Conservation (phyloP, 2,888 invertebrate species). For the Heliconius ismenius region DNA sequence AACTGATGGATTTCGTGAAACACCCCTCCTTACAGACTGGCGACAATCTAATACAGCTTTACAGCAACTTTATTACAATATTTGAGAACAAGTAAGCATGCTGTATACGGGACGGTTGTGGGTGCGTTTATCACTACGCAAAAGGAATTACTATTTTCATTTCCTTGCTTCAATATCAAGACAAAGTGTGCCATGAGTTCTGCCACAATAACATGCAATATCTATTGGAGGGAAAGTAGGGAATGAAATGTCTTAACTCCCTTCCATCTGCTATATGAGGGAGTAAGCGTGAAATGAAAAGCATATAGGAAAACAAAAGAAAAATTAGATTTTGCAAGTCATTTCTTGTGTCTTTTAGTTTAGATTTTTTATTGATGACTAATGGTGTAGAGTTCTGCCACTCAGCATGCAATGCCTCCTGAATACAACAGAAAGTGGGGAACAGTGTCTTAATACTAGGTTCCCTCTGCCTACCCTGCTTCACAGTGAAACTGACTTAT, state of each 20-base stretch:
- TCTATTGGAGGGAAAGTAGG: neutral
- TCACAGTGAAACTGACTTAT: too few species aligned
- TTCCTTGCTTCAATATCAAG: too few species aligned
- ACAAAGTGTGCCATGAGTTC: neutral
- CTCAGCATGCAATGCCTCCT: too few species aligned
- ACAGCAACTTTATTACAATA: slow-evolving; percentile 94
- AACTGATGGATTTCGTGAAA: slow-evolving; percentile 89
- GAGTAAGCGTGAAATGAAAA: neutral
- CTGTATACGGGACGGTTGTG: neutral
- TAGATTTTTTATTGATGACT: too few species aligned
- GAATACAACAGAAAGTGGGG: too few species aligned
- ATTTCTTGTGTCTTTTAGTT: slow-evolving; percentile 28
- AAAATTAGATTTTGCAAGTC: slow-evolving; percentile 48
- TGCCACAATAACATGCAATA: neutral
- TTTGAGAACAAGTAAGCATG: slow-evolving; percentile 96
- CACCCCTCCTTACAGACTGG: slow-evolving; percentile 88
- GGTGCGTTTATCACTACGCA: neutral
- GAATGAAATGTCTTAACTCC: neutral
- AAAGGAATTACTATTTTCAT: neutral
- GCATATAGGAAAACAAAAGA: neutral
- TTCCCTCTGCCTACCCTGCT: too few species aligned
- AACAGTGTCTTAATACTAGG: too few species aligned
- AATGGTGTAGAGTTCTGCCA: too few species aligned
- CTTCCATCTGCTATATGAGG: neutral
- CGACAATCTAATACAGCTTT: slow-evolving; percentile 90